Evolutionary conservation across 1,140 invertebrate genomes (phyloP).

Genomic region (Drosophila ohnishii): DNA sequence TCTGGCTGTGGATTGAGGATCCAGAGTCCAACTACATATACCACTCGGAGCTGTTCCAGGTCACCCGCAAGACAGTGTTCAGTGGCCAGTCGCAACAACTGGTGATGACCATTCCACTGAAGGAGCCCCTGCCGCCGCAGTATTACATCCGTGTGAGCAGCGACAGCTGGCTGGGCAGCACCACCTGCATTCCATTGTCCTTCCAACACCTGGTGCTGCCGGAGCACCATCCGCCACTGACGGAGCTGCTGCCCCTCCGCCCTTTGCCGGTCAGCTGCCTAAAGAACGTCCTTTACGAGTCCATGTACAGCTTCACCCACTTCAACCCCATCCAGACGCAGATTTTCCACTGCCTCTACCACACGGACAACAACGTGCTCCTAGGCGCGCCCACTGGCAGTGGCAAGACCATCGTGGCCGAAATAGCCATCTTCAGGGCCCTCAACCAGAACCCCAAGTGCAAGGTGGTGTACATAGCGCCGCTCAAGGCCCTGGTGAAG

Average conservation of each 20-base stretch:
- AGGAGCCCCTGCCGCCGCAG: conserved; percentile 94
- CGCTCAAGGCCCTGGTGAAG: conserved; percentile 97
- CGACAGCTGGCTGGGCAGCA: conserved; percentile 95
- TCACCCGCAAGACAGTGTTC: conserved; percentile 93
- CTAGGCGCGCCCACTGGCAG: conserved; percentile 99
- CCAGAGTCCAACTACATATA: conserved; percentile 96
- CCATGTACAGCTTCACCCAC: conserved; percentile 95
- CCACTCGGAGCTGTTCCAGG: conserved; percentile 95
- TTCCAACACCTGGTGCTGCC: conserved; percentile 96
- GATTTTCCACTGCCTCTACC: conserved; percentile 98
- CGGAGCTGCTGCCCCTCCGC: conserved; percentile 95
- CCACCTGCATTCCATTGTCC: conserved; percentile 89
- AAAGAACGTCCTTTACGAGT: conserved; percentile 90
- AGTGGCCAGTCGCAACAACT: conserved; percentile 90
- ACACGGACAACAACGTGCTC: conserved; percentile 97
- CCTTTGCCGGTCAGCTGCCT: conserved; percentile 94
- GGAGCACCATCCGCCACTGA: conserved; percentile 96
- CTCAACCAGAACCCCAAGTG: conserved; percentile 92
- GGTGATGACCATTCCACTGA: conserved; percentile 97
- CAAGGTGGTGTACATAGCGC: conserved; percentile 99
- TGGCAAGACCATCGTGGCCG: conserved; percentile 99
- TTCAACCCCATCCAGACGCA: conserved; percentile 99
- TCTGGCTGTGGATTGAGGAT: conserved; percentile 99
- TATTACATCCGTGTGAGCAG: conserved; percentile 95
- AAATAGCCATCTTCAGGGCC: conserved; percentile 97